Base-by-base conservation (phyloP, 2,888 invertebrate species). In the Nasonovia ribisnigri region DNA sequence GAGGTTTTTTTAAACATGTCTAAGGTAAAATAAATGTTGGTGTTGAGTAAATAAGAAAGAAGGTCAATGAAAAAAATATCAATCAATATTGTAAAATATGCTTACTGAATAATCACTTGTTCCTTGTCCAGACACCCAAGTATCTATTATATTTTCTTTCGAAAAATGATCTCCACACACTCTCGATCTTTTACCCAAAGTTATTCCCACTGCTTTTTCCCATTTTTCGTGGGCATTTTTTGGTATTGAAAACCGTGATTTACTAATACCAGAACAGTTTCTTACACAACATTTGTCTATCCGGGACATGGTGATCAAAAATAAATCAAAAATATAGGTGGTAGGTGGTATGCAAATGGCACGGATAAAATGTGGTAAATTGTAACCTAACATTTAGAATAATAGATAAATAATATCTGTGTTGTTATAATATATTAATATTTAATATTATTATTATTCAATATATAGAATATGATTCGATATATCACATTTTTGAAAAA, bases 1-100 rank as follows among this genome's bases (percentile, higher is more conserved):
- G 11, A 86, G 46, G 86, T 29, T 86, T 46, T 84, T 86, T 86
- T 86, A 86, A 86, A 86, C 26, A 86, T 86, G 26, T 86, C 86
- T 86, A 43, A 43, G 10, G 86, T 43, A 29, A 86, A 43, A 43
- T 86, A 43, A 86, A 86, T 43, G 11, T 42, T 86, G 26, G 42
- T 84, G 43, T 43, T 43, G 26, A 86, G 11, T 86, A 29, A 86
- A 86, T 46, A 86, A 26, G 26, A 43, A 86, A 86, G 42, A 86
- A 43, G 26, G 20, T 86, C 1, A 0, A 43, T 86, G 43, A 86
- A 86, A 46, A 43, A 43, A 86, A 26, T 86, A 86, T 10, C 43
- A 29, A 86, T 29, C 42, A 42, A 86, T 43, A 86, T 26, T 43
- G 0, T 86, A 86, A 86, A 43, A 29, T 43, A 86, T 86, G 0